phyloP scores from a whole-genome alignment of 2,888 invertebrate genomes.

The Chloroclysta siterata region DNA sequence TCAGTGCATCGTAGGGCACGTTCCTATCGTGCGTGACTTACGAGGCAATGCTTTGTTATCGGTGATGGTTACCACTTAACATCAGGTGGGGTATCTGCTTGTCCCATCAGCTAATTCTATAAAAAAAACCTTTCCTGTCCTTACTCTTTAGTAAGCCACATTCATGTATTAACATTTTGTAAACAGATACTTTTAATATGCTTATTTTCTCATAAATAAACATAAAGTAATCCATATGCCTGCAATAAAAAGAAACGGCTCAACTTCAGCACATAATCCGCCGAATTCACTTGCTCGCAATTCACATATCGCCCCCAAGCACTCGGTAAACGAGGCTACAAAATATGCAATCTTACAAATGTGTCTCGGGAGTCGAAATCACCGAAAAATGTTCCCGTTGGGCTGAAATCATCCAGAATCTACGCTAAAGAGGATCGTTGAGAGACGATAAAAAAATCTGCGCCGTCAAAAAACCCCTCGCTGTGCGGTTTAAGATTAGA shows the following conservation, averaged over 20 bases:
- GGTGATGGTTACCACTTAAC: no score
- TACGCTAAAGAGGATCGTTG: conserved; percentile 31
- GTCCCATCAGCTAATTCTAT: no score
- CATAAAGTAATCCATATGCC: no score
- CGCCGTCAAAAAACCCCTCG: conserved; percentile 50
- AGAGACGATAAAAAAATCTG: conserved; percentile 54
- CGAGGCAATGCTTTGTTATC: no score
- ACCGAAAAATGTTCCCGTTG: conserved; percentile 31
- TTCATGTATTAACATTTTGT: no score
- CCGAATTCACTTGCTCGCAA: conserved; percentile 13
- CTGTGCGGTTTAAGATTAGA: conserved; percentile 55
- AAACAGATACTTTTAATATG: no score
- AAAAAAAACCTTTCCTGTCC: no score
- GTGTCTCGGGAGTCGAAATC: conserved; percentile 25
- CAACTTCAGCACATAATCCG: conserved; percentile 19
- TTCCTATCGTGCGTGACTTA: no score
- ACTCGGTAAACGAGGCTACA: conserved; percentile 30
- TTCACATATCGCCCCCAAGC: conserved; percentile 22
- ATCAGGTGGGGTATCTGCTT: no score
- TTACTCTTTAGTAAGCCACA: no score
- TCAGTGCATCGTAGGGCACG: no score
- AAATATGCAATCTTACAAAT: conserved; percentile 40
- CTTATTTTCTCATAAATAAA: no score
- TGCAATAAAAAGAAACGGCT: conserved; percentile 1
- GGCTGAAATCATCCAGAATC: neutral